Base-by-base conservation (phyloP, 1,140 invertebrate species). In the Dreissena rostriformis region DNA sequence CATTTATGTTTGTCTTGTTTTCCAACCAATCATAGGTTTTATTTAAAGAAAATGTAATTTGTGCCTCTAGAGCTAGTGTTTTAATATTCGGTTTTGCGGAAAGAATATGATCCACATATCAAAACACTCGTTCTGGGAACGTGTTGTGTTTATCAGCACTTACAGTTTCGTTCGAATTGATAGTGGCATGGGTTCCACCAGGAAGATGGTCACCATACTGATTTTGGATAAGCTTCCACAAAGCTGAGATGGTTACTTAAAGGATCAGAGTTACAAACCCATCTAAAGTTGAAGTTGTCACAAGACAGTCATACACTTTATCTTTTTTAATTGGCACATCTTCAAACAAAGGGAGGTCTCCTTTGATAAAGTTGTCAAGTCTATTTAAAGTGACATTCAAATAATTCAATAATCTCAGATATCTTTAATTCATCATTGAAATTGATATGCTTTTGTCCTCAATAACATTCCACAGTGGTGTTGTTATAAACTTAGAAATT, bases 381-480 rank as follows among this genome's bases (percentile, higher is more conserved):
- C 68, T 78, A 4, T 52, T 1, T 1, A 11, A 24, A 24, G 7
- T 15, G 29, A 67, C 76, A 1, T 78, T 22, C 5, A 78, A 17
- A 73, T 55, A 86, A 39, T 29, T 61, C 12, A 71, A 14, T 14
- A 77, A 55, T 22, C 24, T 7, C n/a, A 80, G 67, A 22, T 86
- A 86, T 8, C 70, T 70, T 63, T 8, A 19, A 66, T 82, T 86
- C 84, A 86, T 14, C n/a, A n/a, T n/a, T n/a, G n/a, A n/a, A n/a
- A n/a, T n/a, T n/a, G n/a, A n/a, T n/a, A n/a, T n/a, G n/a, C n/a
- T n/a, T n/a, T n/a, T n/a, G n/a, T n/a, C n/a, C n/a, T n/a, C n/a
- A n/a, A n/a, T n/a, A n/a, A n/a, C n/a, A n/a, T n/a, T n/a, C n/a
- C n/a, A n/a, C n/a, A n/a, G n/a, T n/a, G n/a, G n/a, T n/a, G n/a